Conservation (phyloP, 2,797 vertebrate genomes). For the Ataeniobius toweri region DNA sequence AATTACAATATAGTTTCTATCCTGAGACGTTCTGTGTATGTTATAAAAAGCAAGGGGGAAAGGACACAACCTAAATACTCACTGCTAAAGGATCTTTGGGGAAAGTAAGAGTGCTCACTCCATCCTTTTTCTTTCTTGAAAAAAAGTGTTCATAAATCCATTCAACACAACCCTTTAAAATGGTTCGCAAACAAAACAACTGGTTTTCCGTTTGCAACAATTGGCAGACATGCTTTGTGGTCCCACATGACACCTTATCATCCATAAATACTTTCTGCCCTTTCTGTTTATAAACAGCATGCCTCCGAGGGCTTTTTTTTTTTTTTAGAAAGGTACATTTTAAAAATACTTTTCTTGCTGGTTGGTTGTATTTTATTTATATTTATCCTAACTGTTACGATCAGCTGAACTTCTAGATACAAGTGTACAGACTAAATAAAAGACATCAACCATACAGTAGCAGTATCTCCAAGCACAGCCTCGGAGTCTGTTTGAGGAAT, state of each 20-base stretch:
- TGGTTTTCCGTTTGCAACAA: background rate
- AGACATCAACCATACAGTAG: slow-evolving; percentile 26
- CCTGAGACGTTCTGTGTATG: background rate
- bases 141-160: background rate
- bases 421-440: background rate
- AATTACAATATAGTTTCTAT: background rate
- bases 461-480: slow-evolving; percentile 26
- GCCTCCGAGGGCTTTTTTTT: too few species aligned
- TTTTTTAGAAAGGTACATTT: background rate
- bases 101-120: background rate
- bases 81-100: background rate
- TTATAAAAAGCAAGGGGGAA: background rate
- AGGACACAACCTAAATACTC: background rate
- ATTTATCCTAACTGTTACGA: background rate
- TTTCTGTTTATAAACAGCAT: background rate
- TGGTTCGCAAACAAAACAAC: background rate
- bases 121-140: background rate
- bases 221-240: background rate
- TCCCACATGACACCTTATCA: background rate
- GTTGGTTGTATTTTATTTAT: background rate
- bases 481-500: slow-evolving; percentile 59
- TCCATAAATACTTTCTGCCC: background rate
- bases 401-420: background rate
- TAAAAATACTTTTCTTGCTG: background rate
- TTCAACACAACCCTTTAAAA: background rate